Base-by-base conservation (phyloP, 1,140 invertebrate genomes). In the Ceratina australensis region DNA sequence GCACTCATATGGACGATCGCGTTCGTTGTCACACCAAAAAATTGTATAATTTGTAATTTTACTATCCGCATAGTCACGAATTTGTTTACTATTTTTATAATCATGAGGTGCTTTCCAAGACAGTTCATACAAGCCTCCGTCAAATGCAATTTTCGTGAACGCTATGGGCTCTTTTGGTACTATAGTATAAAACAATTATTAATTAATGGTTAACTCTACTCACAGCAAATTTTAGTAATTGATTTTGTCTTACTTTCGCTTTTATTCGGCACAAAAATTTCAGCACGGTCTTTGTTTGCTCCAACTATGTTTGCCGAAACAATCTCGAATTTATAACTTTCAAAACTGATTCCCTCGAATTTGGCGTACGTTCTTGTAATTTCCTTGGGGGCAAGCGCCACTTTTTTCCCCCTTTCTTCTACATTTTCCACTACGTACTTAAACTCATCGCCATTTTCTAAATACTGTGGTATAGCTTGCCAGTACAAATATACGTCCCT, bases 141-240 rank as follows among this genome's bases (percentile, higher is more conserved):
- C 93, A 88, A 94, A 95, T 69, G 94, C 94, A 18, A 95, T 94
- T 88, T 96, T 96, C 4, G 95, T 95, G 76, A 96, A 94, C 2
- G 93, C 92, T 67, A 91, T 83, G 1, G 95, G 93, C 80, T 94
- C 93, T 1, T 69, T 79, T 33, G 92, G 90, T 68, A 93, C 89
- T 89, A 72, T 87, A 92, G 86, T 47, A 89, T 49, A 73, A 33
- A 12, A 63, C 73, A 49, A 78, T 59, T 56, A 67, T 47, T 65
- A 52, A 74, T 26, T 54, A 22, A 24, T 59, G 12, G 7, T 8
- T 10, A 42, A 0, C 5, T 42, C 10, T 42, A 42, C 5, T 5
- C 33, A 42, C 10, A 42, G 33, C 33, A 42, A 18, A 77, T 57
- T 15, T 22, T 47, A 22, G 8, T 13, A 16, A 10, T 52, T n/a